Evolutionary conservation across 2,888 invertebrate species (phyloP), one percentile per base, ranked within the genome.

Genomic region (Chymomyza procnemis): DNA sequence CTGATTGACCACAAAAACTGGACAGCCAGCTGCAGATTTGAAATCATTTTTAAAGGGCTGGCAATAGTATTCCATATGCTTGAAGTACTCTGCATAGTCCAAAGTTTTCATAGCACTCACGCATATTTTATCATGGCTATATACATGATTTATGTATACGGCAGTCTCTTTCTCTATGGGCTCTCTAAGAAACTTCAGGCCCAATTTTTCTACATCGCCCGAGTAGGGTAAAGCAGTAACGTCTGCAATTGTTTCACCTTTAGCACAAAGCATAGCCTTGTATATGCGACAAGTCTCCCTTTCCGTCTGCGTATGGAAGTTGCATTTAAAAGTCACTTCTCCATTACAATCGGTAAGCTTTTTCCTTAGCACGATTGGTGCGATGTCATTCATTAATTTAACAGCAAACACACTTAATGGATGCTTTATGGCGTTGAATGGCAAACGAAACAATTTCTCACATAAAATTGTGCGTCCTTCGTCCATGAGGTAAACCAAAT

Each of bases 331-430:
- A 26, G 26, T 57, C 2, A 6, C 9, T 4, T 41, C 18, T 9
- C 2, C 41, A 16, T 3, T 30, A 57, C 3, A 18, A n/a, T n/a
- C 19, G 9, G 1, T 30, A 26, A 18, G 2, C 57, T 18, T 16
- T 19, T 19, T n/a, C 5, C 19, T 8, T 9, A 58, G n/a, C 2
- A 41, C 12, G 12, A 18, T 41, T 41, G 41, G 34, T 5, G 12
- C 12, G 9, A 41, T n/a, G 1, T 34, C 14, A 58, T 6, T 9
- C 1, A 14, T 9, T 16, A 41, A 18, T 3, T 3, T 16, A 12
- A 60, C 50, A 41, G 60, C n/a, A 60, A 60, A 60, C n/a, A 30
- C 26, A 14, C 26, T 22, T 4, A 48, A n/a, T n/a, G 50, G 48
- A 5, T 21, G 14, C 0, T 12, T 21, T 22, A n/a, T 6, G 16